Evolutionary conservation across 1,140 invertebrate genomes (phyloP).

Genomic region (Stegodyphus mimosarum): DNA sequence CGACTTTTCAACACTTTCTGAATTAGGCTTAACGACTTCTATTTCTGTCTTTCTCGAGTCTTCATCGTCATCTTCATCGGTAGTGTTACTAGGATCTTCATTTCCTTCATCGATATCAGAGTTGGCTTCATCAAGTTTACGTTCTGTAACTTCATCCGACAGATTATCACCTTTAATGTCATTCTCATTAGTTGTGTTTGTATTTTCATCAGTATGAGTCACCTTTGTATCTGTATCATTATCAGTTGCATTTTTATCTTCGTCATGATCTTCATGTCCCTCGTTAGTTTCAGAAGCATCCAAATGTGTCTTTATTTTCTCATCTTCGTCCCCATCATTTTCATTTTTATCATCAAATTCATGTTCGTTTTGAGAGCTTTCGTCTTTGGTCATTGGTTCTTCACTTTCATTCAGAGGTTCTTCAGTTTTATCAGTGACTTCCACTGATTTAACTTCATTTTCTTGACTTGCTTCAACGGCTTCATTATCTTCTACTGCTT

Average conservation of each 20-base stretch:
- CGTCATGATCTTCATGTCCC: background rate
- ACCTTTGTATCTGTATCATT: background rate
- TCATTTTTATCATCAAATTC: conserved; percentile 14
- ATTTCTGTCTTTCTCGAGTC: conserved; percentile 9
- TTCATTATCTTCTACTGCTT: conserved; percentile 10
- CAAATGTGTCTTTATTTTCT: background rate
- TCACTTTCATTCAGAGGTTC: background rate
- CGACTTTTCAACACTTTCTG: background rate
- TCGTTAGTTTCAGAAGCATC: background rate
- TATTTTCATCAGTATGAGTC: background rate
- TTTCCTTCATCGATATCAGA: conserved; percentile 13
- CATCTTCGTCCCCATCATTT: background rate
- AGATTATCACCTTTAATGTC: background rate
- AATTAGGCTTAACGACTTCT: background rate
- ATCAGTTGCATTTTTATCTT: conserved; percentile 5
- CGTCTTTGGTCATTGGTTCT: background rate
- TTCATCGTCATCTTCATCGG: background rate
- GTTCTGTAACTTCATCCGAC: conserved; percentile 1
- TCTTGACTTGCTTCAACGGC: conserved; percentile 8
- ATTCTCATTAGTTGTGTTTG: background rate
- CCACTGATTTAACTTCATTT: conserved; percentile 5
- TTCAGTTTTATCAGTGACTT: conserved; percentile 9
- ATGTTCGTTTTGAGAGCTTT: background rate
- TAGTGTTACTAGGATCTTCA: background rate
- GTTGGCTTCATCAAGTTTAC: background rate